Percentiles rank a stretch among this genome's conserved stretches.
These are phyloP conservation scores for Leptopilina syphax DNA, from an alignment of 2,888 invertebrate species.

Conservation along the genomic window DNA sequence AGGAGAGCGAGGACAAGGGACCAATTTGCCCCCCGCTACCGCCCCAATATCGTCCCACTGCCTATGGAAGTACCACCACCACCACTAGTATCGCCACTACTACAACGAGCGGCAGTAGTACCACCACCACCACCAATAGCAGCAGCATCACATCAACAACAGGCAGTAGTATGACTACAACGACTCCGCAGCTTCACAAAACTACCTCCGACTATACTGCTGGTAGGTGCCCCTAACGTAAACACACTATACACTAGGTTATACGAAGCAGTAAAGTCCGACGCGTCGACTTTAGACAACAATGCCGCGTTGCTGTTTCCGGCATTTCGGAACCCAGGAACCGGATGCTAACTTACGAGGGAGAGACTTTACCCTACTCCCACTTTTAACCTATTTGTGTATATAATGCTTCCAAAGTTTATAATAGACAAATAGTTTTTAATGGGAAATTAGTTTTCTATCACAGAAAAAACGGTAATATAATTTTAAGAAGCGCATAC, in stretches of 20 bases:
- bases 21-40: slow-evolving; percentile 75
- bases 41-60: slow-evolving; percentile 71
- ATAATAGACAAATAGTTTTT: background rate
- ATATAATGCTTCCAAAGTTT: background rate
- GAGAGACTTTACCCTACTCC: slow-evolving; percentile 2
- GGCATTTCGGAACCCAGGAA: slow-evolving; percentile 32
- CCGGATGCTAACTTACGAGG: slow-evolving; percentile 31
- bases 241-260: slow-evolving; percentile 32
- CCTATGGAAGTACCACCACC: slow-evolving; percentile 67
- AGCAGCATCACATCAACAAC: slow-evolving; percentile 67
- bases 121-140: slow-evolving; percentile 65
- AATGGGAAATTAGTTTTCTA: no score
- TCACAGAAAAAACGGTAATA: no score
- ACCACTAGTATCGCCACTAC: slow-evolving; percentile 33
- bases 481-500: no score
- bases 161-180: slow-evolving; percentile 43
- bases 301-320: slow-evolving; percentile 30
- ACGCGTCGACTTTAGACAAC: slow-evolving; percentile 32
- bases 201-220: slow-evolving; percentile 70
- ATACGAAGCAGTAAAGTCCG: slow-evolving; percentile 42
- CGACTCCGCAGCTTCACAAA: slow-evolving; percentile 72
- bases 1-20: slow-evolving; percentile 74
- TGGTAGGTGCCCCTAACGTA: slow-evolving; percentile 62
- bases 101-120: background rate
- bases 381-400: background rate